Percentiles rank a stretch among this genome's conserved stretches.
Conservation (phyloP, 2,113 vertebrate species). For the Corvus cornix region DNA sequence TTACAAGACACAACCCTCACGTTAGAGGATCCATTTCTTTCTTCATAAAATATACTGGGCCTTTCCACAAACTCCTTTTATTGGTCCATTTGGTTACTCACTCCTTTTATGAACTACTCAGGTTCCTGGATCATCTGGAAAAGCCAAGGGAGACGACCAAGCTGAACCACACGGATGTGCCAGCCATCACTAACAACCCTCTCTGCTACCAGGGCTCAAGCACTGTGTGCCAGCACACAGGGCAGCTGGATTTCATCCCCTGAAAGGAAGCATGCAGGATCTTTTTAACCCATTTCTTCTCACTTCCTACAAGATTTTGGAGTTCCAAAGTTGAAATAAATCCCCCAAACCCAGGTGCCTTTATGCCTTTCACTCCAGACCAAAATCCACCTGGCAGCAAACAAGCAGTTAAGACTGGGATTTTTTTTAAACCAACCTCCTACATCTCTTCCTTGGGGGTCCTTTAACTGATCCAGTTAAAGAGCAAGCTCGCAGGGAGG, state of each 20-base stretch:
- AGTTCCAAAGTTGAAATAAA: neutral
- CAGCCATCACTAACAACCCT: neutral
- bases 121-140: constrained; percentile 11
- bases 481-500: constrained; percentile 42
- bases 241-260: neutral
- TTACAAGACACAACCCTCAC: constrained; percentile 45
- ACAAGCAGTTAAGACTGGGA: neutral
- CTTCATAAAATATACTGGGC: constrained; percentile 55
- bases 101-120: constrained; percentile 51
- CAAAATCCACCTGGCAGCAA: neutral
- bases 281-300: neutral
- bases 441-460: neutral
- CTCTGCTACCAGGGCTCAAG: neutral
- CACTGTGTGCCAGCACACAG: neutral
- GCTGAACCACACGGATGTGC: neutral
- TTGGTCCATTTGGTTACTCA: constrained; percentile 54
- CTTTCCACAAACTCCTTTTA: constrained; percentile 48
- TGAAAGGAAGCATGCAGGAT: neutral
- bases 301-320: neutral
- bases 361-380: neutral
- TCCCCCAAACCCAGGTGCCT: neutral
- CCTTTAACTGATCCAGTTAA: neutral
- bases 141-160: neutral
- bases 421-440: neutral
- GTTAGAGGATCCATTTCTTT: constrained; percentile 55